Evolutionary conservation across 2,797 vertebrate genomes (phyloP), one percentile per base, ranked within the genome.

Genomic region (Falco naumanni): DNA sequence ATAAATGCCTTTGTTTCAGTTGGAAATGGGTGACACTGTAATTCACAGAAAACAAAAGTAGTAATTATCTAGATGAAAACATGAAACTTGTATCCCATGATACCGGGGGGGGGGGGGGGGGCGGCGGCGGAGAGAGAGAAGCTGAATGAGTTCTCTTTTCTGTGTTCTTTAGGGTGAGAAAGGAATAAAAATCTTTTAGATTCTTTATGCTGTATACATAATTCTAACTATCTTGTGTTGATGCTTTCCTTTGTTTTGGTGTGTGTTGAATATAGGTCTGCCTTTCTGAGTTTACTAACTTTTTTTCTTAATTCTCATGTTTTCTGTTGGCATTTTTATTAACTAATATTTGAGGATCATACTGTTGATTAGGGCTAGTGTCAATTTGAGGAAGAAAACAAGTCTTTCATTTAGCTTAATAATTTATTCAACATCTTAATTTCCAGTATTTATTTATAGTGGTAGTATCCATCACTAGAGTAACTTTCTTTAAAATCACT

Each of bases 1-100:
- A 94, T 85, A 85, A 87, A 84, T 81, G n/a, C 59, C 37, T 68
- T 74, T 29, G 54, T 87, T 94, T 96, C 71, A 50, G n/a, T 11
- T 93, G 76, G 64, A 92, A 94, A 47, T n/a, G 37, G 53, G 16
- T 74, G 50, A 68, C 28, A 17, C 50, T 71, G 1, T 84, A 87
- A 71, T 57, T 93, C 84, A 75, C 50, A 66, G 47, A 88, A 93
- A 72, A 61, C 82, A 81, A 57, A 71, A 71, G 60, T 39, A 47
- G 45, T 56, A 85, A 70, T 89, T 89, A 82, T 9, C 13, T 77
- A 65, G 81, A 84, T 3, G 3, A 82, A 89, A 89, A n/a, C 45
- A 26, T 47, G n/a, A 45, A 82, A 79, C 19, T 74, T 90, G 28
- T 74, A 74, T 92, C 60, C 57, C n/a, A 8, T 74, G n/a, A 15